Base-by-base conservation (phyloP, 2,888 invertebrate species). In the Cephus nigrinus region DNA sequence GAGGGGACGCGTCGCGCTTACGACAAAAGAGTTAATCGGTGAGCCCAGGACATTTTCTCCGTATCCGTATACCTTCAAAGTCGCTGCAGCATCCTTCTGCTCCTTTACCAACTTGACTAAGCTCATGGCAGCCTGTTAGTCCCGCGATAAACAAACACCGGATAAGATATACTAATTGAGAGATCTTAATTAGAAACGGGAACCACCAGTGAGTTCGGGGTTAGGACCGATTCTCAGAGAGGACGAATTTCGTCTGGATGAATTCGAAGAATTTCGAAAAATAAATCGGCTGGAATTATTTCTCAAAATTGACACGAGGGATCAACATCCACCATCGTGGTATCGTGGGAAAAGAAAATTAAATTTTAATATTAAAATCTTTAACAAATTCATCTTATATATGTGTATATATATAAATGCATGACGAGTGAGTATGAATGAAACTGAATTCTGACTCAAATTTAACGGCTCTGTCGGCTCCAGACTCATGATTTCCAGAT, bases 131-230 rank as follows among this genome's bases (percentile, higher is more conserved):
- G 84, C 85, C 83, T 80, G 85, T 83, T 80, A 78, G 79, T 79
- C 78, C 76, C 68, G 32, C 69, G 77, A 69, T 80, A 79, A 82
- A 79, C 78, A 75, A 78, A 75, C 55, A 36, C 80, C 77, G 84
- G 87, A 88, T 90, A 89, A 90, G 90, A 90, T 89, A 90, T 86
- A 84, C 87, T 90, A 89, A 90, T 90, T 89, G 88, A 89, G 88
- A 88, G 86, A 87, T 90, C 90, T 89, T 90, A 89, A 90, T 90
- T 90, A 87, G 86, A 80, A 78, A 78, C 31, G 15, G 31, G 71
- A 71, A 71, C 71, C 71, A 71, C 33, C 71, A 33, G 33, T 31
- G 71, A 71, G 32, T 55, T 23, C 15, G 55, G 55, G 23, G 0
- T 23, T 23, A 9, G 55, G 55, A 55, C 55, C 23, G 55, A 55